Evolutionary conservation across 53 echinoderm and acorn worm genomes (phyloP).

Genomic region (Echinometra lucunter): DNA sequence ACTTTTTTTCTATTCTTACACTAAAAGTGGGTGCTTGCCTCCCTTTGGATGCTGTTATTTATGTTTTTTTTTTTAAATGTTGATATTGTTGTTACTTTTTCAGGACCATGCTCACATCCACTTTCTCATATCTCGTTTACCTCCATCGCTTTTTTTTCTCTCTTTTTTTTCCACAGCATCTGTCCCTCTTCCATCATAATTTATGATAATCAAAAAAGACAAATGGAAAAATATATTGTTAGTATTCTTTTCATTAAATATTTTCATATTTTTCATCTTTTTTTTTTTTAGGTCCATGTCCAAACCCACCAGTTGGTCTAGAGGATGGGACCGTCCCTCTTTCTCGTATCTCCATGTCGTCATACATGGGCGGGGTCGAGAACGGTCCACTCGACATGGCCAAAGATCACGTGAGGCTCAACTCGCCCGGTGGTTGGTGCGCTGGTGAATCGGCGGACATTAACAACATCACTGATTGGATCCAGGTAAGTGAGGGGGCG

Average conservation of each 20-base stretch:
- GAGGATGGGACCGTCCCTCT: constrained; percentile 78
- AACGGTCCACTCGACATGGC: constrained; percentile 86
- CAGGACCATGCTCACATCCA: too few relatives aligned
- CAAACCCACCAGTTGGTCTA: constrained; percentile 76
- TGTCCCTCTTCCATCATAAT: too few relatives aligned
- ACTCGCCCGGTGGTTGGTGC: constrained; percentile 92
- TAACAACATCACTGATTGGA: constrained; percentile 83
- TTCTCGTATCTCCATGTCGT: constrained; percentile 84
- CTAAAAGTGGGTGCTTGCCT: too few relatives aligned
- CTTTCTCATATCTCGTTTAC: too few relatives aligned
- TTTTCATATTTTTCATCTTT: not conserved
- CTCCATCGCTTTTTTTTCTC: too few relatives aligned
- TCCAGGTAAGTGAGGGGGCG: constrained; percentile 77
- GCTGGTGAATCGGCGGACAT: constrained; percentile 79
- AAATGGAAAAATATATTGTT: too few relatives aligned
- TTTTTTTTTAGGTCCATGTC: constrained; percentile 67
- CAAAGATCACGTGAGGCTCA: constrained; percentile 82
- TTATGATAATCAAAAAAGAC: too few relatives aligned
- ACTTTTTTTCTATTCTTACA: too few relatives aligned
- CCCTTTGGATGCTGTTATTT: too few relatives aligned
- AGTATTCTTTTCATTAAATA: not conserved
- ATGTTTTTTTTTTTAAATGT: too few relatives aligned
- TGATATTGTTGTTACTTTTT: too few relatives aligned
- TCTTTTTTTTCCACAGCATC: too few relatives aligned
- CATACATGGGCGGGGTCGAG: constrained; percentile 81